Evolutionary conservation across 2,888 invertebrate genomes (phyloP).

Genomic region (Geotrupes spiniger): DNA sequence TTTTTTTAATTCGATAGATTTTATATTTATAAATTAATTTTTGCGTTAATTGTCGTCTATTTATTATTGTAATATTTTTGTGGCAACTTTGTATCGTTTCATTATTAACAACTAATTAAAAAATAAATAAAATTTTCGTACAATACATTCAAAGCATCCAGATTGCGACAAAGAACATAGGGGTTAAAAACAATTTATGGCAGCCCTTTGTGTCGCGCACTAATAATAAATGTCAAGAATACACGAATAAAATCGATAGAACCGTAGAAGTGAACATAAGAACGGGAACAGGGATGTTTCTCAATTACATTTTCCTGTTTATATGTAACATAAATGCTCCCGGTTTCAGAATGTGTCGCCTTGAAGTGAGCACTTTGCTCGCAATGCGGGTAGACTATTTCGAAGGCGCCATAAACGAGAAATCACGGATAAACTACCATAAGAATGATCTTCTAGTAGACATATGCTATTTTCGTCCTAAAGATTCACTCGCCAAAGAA

Average conservation of each 20-base stretch:
- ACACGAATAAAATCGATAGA: conserved; percentile 22
- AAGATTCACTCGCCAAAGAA: conserved; percentile 29
- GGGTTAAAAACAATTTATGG: conserved; percentile 18
- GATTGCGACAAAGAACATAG: not conserved
- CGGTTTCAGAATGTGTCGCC: conserved; percentile 28
- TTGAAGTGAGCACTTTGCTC: conserved; percentile 30
- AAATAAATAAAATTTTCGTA: not conserved
- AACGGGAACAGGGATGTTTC: conserved; percentile 27
- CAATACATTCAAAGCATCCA: not conserved
- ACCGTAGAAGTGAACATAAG: conserved; percentile 15
- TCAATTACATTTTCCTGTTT: conserved; percentile 38
- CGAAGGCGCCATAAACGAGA: conserved; percentile 34
- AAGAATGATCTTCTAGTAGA: conserved; percentile 29
- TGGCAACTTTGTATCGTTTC: no score
- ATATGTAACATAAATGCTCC: conserved; percentile 31
- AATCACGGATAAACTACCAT: conserved; percentile 30
- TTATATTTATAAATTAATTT: no score
- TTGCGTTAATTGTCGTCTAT: no score
- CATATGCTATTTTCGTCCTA: conserved; percentile 33
- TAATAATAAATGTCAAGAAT: conserved; percentile 28
- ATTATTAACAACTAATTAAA: no score
- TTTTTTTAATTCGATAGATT: no score
- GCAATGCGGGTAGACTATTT: conserved; percentile 29
- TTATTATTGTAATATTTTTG: no score
- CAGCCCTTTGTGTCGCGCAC: conserved; percentile 23